Evolutionary conservation across 2,113 vertebrate genomes (phyloP).

Genomic region (Platysteira castanea): DNA sequence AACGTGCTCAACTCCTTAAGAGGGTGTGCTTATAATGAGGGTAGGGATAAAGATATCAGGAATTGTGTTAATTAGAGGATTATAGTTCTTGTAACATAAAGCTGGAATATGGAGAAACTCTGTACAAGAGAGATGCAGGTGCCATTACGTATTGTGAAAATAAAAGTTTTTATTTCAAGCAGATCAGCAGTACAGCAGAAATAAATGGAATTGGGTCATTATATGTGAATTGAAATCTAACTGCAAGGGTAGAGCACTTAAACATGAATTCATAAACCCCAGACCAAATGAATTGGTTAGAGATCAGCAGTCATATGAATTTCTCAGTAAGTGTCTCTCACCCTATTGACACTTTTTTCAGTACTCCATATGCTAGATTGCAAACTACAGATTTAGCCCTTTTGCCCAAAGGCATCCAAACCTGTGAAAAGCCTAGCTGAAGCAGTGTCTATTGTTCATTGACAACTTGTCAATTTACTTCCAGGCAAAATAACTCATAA

Average conservation of each 20-base stretch:
- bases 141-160: not conserved
- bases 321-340: slow-evolving; percentile 78
- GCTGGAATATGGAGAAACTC: not conserved
- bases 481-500: slow-evolving; percentile 84
- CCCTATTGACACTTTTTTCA: slow-evolving; percentile 75
- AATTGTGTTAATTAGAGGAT: slow-evolving; percentile 24
- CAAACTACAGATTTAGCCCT: slow-evolving; percentile 79
- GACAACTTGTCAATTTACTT: slow-evolving; percentile 88
- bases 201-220: slow-evolving; percentile 50
- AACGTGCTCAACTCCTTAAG: slow-evolving; percentile 16
- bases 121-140: not conserved
- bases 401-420: slow-evolving; percentile 84
- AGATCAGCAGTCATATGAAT: slow-evolving; percentile 67
- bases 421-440: slow-evolving; percentile 89
- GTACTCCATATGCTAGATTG: slow-evolving; percentile 81
- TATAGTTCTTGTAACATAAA: not conserved
- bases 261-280: slow-evolving; percentile 65
- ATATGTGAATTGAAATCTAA: slow-evolving; percentile 11
- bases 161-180: slow-evolving; percentile 25
- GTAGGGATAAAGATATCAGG: slow-evolving; percentile 17
- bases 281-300: slow-evolving; percentile 67
- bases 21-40: slow-evolving; percentile 6
- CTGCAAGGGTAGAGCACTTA: not conserved
- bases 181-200: not conserved
- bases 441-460: slow-evolving; percentile 84